Base-by-base conservation (phyloP, 2,888 invertebrate genomes). In the Tridacna crocea region DNA sequence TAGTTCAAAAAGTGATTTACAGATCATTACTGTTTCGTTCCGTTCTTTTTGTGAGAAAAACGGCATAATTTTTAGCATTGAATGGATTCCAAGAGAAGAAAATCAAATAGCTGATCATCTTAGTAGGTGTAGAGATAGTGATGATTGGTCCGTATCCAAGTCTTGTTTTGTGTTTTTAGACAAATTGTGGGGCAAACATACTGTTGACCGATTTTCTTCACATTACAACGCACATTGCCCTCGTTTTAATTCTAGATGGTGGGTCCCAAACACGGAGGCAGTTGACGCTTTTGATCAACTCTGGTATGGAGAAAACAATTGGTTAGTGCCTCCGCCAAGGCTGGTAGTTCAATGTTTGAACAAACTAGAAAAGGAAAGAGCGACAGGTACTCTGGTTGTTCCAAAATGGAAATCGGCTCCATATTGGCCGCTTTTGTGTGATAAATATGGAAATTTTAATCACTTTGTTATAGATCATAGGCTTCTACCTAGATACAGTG, bases 301-400 rank as follows among this genome's bases (percentile, higher is more conserved):
- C n/a, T 80, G 80, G 75, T 24, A 6, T 17, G 46, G 47, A 15
- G 51, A 72, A 3, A 36, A 17, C 17, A 75, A 75, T 27, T 70
- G 80, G 80, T 24, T 80, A 26, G 80, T 80, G 10, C 80, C 80
- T 17, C 80, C 80, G 0, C 74, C 74, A 22, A 68, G 58, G 22
- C 24, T 60, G 22, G 60, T 68, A 0, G 13, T 17, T 6, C n/a
- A 36, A 17, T 74, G 74, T 15, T 48, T 79, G n/a, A 24, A 66
- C 11, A 48, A 48, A 8, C 11, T 51, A 19, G 11, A 51, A 17
- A 46, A 12, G 19, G 75, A 75, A 1, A 55, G 19, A n/a, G 27
- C 66, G n/a, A 17, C 1, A 4, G 60, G 77, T 46, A 75, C 75
- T 19, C 22, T 77, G 11, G 24, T 81, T 11, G 46, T 82, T 0